phyloP scores from a whole-genome alignment of 2,113 vertebrate genomes.

The Stigmatopora nigra region DNA sequence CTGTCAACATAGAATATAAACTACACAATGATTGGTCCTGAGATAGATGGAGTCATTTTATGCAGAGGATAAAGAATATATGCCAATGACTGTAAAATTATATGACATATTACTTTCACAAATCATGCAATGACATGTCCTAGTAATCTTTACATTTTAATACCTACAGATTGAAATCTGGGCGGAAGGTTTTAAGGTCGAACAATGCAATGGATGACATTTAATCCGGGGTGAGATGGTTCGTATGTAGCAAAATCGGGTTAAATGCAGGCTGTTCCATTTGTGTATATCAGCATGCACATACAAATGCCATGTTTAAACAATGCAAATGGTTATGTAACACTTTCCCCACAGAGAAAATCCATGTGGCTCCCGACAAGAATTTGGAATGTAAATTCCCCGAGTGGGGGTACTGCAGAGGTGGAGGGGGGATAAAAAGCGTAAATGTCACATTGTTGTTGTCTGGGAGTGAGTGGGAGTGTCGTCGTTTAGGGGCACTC shows the following conservation, averaged over 20 bases:
- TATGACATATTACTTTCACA: not conserved
- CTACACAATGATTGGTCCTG: too few relatives aligned
- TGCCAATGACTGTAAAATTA: too few relatives aligned
- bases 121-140: not conserved
- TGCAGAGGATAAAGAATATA: too few relatives aligned
- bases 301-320: slow-evolving; percentile 30
- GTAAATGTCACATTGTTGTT: not conserved
- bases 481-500: not conserved
- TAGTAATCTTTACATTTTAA: not conserved
- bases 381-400: slow-evolving; percentile 22
- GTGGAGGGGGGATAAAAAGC: not conserved
- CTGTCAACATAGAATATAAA: too few relatives aligned
- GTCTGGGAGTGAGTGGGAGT: slow-evolving; percentile 7
- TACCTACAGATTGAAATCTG: not conserved
- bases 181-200: not conserved
- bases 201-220: not conserved
- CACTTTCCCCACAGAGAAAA: slow-evolving; percentile 34
- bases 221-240: not conserved
- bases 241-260: not conserved
- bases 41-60: too few relatives aligned
- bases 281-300: slow-evolving; percentile 38
- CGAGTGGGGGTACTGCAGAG: not conserved
- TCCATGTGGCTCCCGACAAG: slow-evolving; percentile 20
- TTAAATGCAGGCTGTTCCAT: slow-evolving; percentile 33
- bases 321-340: slow-evolving; percentile 48